Percentiles rank a stretch among this genome's conserved stretches.
phyloP scores from a whole-genome alignment of 2,113 vertebrate species.

The Melanerpes aurifrons region DNA sequence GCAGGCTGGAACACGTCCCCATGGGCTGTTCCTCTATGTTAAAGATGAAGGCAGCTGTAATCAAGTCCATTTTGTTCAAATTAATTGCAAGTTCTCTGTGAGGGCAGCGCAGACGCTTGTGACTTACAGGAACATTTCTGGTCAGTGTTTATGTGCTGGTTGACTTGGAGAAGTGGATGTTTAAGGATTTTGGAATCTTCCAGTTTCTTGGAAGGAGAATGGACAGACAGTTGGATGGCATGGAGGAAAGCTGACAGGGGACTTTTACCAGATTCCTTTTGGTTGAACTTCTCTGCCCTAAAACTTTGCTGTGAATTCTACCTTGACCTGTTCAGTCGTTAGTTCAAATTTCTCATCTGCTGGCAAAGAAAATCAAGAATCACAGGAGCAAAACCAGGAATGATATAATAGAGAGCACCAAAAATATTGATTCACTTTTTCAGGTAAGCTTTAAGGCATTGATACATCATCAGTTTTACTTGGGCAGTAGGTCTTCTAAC shows the following conservation, averaged over 20 bases:
- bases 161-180: not conserved
- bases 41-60: not conserved
- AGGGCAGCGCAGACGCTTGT: not conserved
- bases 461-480: not conserved
- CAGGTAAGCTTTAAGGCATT: not conserved
- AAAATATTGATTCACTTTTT: not conserved
- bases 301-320: not conserved
- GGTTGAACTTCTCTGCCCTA: not conserved
- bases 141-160: not conserved
- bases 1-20: conserved; percentile 43
- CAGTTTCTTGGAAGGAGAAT: not conserved
- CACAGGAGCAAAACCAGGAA: not conserved
- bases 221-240: not conserved
- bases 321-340: not conserved
- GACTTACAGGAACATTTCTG: not conserved
- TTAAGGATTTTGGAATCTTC: not conserved
- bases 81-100: not conserved
- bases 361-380: not conserved
- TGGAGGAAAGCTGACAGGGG: not conserved
- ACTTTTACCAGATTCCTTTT: not conserved
- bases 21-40: not conserved
- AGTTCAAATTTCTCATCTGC: not conserved
- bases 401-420: not conserved
- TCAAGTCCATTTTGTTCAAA: not conserved
- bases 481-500: not conserved